Evolutionary conservation across 2,888 invertebrate genomes (phyloP), one percentile per base, ranked within the genome.

Genomic region (Nymphalis polychloros): DNA sequence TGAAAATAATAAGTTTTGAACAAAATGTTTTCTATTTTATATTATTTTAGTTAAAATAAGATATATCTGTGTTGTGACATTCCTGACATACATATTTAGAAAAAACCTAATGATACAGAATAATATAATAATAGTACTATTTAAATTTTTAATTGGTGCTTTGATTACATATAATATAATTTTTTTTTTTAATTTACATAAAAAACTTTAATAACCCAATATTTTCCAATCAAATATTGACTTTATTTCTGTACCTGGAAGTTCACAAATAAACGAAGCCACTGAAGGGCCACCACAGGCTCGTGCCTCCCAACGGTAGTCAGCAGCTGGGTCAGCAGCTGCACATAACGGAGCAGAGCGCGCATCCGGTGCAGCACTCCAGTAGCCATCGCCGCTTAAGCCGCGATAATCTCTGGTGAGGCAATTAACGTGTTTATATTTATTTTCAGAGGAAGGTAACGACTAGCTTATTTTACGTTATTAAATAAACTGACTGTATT

Each of bases 181-280:
- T 5, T 8, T 2, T 35, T 35, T 2, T 35, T 35, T 8, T n/a
- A 27, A 35, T 35, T 35, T 35, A 6, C 8, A 35, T 35, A 35
- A 35, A 35, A 41, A 41, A 41, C 10, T 41, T 41, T 41, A 1
- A 31, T 6, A 35, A 10, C 35, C 35, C 35, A 41, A 41, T 4
- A 31, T 10, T 27, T 52, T 17, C 4, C 16, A 17, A 23, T n/a
- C 17, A 55, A 7, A 17, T 17, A 31, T 55, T n/a, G 6, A 17
- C 16, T 17, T 53, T 7, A 52, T 7, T 23, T 4, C 16, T 52
- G 69, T 79, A 96, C 96, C 96, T 78, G 96, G 95, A 81, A 96
- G 92, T 93, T 96, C 96, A 82, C 96, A 96, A 72, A 96, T 94
- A 84, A 96, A 96, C 8, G 96, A 95, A 0, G 96, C 96, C 0